Base-by-base conservation (phyloP, 2,797 vertebrate genomes). In the Aulostomus chinensis region DNA sequence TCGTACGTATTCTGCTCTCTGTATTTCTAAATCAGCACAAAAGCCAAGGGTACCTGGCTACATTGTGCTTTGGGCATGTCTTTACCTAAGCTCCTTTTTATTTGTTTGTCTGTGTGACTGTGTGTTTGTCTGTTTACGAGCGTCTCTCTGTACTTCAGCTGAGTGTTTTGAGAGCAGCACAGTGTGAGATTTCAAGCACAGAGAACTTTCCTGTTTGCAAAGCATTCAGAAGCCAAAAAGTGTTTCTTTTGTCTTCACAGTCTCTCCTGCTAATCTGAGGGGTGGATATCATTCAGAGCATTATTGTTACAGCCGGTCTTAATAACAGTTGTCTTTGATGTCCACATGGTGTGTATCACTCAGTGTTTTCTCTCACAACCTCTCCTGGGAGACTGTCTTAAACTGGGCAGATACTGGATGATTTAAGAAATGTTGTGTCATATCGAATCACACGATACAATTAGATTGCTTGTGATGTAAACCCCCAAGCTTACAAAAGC, bases 271-370 rank as follows among this genome's bases (percentile, higher is more conserved):
- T 66, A 53, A 73, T 76, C 34, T 9, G 3, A 58, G 24, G 49
- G 43, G 30, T 59, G 46, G 61, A 36, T 43, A 38, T 65, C 52
- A 71, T 53, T 68, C 36, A 66, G 49, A 68, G 55, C 10, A 33
- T 68, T 68, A 60, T 68, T 43, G 49, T 66, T 16, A n/a, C 35
- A 55, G 61, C 68, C 34, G 34, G 59, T 49, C 60, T 49, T 52
- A 37, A 41, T 59, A 53, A 47, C 37, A 64, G 43, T 34, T 58
- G 8, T 62, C 40, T 40, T 66, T 17, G 34, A 49, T 66, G 31
- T 43, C n/a, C 4, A 43, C 11, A 18, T 29, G 11, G 9, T 43
- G 40, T 15, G 42, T 48, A 51, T 63, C 35, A 15, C 21, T 39
- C 18, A 20, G 5, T 30, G 18, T 57, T 56, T 47, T 28, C 30